phyloP scores from a whole-genome alignment of 2,888 invertebrate species.

The Oligia latruncula region DNA sequence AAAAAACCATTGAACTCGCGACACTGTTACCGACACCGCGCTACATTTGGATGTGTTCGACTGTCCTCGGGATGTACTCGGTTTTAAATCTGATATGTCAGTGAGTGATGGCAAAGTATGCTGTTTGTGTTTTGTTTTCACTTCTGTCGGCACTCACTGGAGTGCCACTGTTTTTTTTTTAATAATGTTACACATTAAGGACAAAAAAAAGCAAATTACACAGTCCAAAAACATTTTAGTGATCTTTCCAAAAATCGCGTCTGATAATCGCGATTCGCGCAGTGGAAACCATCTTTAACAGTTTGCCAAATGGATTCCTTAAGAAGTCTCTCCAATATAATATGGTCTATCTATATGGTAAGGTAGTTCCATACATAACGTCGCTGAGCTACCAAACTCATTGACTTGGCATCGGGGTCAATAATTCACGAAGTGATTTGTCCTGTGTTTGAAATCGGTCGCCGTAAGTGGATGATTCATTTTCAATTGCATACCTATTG shows the following conservation, averaged over 20 bases:
- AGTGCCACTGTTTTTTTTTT: too few species aligned
- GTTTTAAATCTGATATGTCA: too few species aligned
- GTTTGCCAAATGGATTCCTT: slow-evolving; percentile 54
- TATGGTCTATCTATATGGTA: slow-evolving; percentile 30
- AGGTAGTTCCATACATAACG: slow-evolving; percentile 38
- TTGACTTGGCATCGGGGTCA: slow-evolving; percentile 33
- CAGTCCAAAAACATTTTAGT: neutral
- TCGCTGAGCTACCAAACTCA: slow-evolving; percentile 34
- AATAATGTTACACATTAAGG: neutral
- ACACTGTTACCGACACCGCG: too few species aligned
- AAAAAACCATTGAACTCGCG: too few species aligned
- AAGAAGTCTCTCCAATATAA: slow-evolving; percentile 56
- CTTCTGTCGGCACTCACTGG: too few species aligned
- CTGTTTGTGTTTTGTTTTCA: too few species aligned
- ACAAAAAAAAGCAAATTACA: neutral
- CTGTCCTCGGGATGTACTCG: too few species aligned
- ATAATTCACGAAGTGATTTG: slow-evolving; percentile 24
- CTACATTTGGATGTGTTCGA: too few species aligned
- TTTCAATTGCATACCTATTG: neutral
- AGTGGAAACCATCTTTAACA: slow-evolving; percentile 43
- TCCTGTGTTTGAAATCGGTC: neutral
- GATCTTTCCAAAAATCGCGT: neutral
- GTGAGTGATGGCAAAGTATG: too few species aligned
- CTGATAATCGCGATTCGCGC: neutral
- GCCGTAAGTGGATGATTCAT: neutral